Evolutionary conservation across 2,888 invertebrate species (phyloP), one percentile per base, ranked within the genome.

Genomic region (Oasisia sp.): DNA sequence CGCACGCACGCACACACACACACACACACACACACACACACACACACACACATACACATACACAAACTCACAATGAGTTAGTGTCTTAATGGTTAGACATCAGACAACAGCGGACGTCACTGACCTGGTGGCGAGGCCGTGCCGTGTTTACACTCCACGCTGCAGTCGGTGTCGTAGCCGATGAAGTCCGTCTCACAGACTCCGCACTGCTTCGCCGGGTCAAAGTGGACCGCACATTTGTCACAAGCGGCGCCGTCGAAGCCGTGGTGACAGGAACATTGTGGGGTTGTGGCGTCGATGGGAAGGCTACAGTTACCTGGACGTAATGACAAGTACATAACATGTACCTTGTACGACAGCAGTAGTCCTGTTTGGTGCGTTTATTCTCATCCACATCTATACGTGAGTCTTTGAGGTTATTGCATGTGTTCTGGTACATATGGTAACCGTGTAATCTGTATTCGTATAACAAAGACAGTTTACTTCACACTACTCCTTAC

Each of bases 221-320:
- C 93, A 93, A 94, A 95, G 92, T 94, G 93, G 11, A 93, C 90
- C 58, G 93, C 91, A 92, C 95, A 95, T 14, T 89, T n/a, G 90
- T 93, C 94, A 93, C 95, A 95, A 5, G 94, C 94, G 11, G 91
- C 91, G 0, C 94, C 94, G 27, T 92, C 94, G 93, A 95, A 95
- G 14, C 95, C 95, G 93, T 95, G 95, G 91, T 94, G 32, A 94
- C 95, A 95, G 19, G 92, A 93, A 93, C 95, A 95, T 27, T 91
- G 38, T 19, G 95, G 95, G 7, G 91, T n/a, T 32, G 93, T 92
- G 27, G 93, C 94, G 32, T 38, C 74, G 19, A 74, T 44, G 32
- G 93, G 92, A 11, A 95, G 92, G 0, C 92, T 44, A 93, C 95
- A 95, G 56, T 94, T 93, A 92, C 95, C 95, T 95, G 92, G 14